Evolutionary conservation across 2,888 invertebrate species (phyloP).

Genomic region (Achlya flavicornis): DNA sequence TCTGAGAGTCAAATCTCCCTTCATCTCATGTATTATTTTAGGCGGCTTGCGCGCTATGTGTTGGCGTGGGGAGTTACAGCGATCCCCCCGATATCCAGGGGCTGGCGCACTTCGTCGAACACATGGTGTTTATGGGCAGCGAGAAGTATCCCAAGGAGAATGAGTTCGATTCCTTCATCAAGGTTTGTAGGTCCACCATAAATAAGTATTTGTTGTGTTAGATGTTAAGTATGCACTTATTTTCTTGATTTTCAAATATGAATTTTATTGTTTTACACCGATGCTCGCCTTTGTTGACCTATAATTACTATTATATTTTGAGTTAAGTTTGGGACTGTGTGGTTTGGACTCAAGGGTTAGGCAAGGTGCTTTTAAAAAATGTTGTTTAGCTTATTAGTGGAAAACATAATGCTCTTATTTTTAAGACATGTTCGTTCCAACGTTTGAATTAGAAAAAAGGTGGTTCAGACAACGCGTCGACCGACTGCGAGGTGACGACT

Average conservation of each 20-base stretch:
- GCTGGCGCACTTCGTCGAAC: constrained; percentile 93
- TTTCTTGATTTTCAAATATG: background rate
- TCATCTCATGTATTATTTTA: constrained; percentile 31
- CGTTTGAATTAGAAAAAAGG: constrained; percentile 86
- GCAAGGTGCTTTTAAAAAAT: no score
- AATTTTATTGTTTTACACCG: no score
- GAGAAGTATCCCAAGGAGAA: constrained; percentile 94
- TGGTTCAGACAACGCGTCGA: constrained; percentile 93
- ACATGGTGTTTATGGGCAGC: constrained; percentile 98
- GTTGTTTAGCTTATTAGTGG: no score
- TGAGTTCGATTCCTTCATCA: constrained; percentile 91
- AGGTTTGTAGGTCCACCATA: constrained; percentile 60
- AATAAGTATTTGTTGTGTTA: background rate
- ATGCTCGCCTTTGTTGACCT: no score
- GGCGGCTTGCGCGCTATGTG: constrained; percentile 90
- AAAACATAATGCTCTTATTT: no score
- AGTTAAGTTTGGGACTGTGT: no score
- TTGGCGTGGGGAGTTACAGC: constrained; percentile 91
- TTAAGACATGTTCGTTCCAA: no score
- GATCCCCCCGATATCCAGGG: constrained; percentile 91
- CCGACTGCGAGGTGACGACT: constrained; percentile 93
- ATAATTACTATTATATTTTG: no score
- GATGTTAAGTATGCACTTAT: background rate
- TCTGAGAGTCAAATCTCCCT: no score
- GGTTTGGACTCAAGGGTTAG: no score